Conservation (phyloP, 2,888 invertebrate species). For the Aphrophora alni region DNA sequence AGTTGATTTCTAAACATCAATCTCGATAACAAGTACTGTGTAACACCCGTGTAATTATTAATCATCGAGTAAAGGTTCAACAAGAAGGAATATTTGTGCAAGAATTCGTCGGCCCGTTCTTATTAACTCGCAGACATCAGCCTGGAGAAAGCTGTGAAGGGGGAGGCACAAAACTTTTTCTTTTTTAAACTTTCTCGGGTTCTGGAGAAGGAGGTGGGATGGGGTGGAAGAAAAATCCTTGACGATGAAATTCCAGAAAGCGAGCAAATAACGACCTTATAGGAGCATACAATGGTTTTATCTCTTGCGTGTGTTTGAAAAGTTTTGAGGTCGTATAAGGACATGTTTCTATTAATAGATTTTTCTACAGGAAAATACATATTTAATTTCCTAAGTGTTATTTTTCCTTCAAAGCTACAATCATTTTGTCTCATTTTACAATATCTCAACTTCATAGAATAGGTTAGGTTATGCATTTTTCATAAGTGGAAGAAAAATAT, state of each 20-base stretch:
- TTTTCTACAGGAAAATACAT: too few relatives aligned
- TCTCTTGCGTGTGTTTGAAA: too few relatives aligned
- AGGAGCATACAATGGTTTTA: too few relatives aligned
- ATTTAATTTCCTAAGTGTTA: too few relatives aligned
- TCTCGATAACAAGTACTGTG: background rate
- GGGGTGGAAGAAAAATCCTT: background rate
- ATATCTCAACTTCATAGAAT: too few relatives aligned
- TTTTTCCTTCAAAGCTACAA: too few relatives aligned
- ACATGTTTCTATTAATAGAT: too few relatives aligned
- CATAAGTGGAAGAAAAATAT: too few relatives aligned
- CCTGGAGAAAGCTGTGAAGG: background rate
- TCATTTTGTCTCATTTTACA: too few relatives aligned
- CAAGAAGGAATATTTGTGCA: background rate
- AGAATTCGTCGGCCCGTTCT: background rate
- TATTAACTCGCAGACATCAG: background rate
- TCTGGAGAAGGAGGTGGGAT: background rate
- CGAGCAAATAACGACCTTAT: background rate
- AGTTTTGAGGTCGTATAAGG: too few relatives aligned
- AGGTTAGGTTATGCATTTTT: too few relatives aligned
- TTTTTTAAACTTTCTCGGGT: background rate
- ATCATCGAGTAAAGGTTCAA: background rate
- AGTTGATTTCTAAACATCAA: too few relatives aligned
- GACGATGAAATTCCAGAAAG: background rate
- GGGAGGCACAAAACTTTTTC: background rate
- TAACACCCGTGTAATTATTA: background rate